Evolutionary conservation across 1,140 invertebrate genomes (phyloP), one percentile per base, ranked within the genome.

Genomic region (Lamellibrachia luymesi): DNA sequence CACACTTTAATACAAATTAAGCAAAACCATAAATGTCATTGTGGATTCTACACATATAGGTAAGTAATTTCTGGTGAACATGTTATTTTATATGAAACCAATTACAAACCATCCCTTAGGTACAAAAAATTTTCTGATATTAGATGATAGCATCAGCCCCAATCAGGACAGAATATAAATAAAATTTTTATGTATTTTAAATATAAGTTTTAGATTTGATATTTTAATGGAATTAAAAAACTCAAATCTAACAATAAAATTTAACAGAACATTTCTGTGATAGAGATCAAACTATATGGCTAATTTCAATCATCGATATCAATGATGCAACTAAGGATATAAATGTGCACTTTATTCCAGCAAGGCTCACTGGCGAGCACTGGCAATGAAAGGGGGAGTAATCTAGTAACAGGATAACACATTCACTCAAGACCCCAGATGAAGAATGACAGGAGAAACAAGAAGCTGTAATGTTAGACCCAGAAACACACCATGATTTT

Each of bases 401-500:
- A 38, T 38, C 38, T 38, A 38, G 38, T 38, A 38, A 38, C 38
- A 38, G 38, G 38, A 17, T 80, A 80, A 80, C 25, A 80, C 13
- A 80, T 10, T 2, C 17, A 10, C 64, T 80, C 6, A 2, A 80
- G 52, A 8, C 6, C 52, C 1, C 6, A 56, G 6, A 56, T 38
- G 38, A 38, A 90, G 89, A 27, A 90, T 90, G 89, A 22, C 27
- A 22, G 89, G 27, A 22, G 17, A 22, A 90, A 90, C 25, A 91
- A 10, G 50, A 91, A 91, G 49, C 17, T 13, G 27, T 22, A 51
- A 91, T 10, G 49, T 91, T 10, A 38, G 17, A 91, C 22, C 2
- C 8, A 22, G 10, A 50, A 50, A 91, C 91, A 91, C 38, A 99
- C 96, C 94, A 99, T 98, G 95, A 93, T 90, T 10, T 93, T 50